Base-by-base conservation (phyloP, 1,140 invertebrate species). In the Paralvinella palmiformis region DNA sequence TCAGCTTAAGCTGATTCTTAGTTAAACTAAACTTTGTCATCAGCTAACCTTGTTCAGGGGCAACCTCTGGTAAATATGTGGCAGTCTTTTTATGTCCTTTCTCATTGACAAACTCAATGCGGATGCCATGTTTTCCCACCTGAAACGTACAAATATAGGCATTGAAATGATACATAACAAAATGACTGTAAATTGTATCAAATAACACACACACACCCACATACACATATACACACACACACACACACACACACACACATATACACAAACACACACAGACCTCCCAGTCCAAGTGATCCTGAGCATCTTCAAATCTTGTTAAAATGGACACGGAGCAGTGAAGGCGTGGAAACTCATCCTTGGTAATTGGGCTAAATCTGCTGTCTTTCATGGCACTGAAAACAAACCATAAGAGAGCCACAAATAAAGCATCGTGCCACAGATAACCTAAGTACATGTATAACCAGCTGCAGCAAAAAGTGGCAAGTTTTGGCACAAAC, bases 21-120 rank as follows among this genome's bases (percentile, higher is more conserved):
- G n/a, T n/a, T n/a, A n/a, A n/a, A n/a, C n/a, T n/a, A n/a, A n/a
- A n/a, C n/a, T n/a, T n/a, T n/a, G n/a, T n/a, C n/a, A n/a, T 32
- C 60, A 59, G 65, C 72, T 71, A 82, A 94, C 94, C 95, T 90
- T 99, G 96, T 81, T 99, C 96, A 63, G 87, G 86, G 70, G 96
- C 94, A 62, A 99, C 94, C 83, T 98, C 91, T 57, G 96, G 96
- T 76, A 99, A 85, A 83, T 97, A 99, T 71, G 96, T 99, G 69
- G 96, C 96, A 68, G 92, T 97, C 72, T 93, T 87, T 75, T 94
- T 93, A 69, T 89, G 89, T 64, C 96, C 96, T 73, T 93, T 91
- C 74, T 98, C 96, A 81, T 92, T 96, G 63, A 89, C 81, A 75
- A 98, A 99, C 83, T 99, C 95, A 69, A 99, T 99, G 55, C 96